Conservation (phyloP, 2,888 invertebrate genomes). For the Synanthedon tipuliformis region DNA sequence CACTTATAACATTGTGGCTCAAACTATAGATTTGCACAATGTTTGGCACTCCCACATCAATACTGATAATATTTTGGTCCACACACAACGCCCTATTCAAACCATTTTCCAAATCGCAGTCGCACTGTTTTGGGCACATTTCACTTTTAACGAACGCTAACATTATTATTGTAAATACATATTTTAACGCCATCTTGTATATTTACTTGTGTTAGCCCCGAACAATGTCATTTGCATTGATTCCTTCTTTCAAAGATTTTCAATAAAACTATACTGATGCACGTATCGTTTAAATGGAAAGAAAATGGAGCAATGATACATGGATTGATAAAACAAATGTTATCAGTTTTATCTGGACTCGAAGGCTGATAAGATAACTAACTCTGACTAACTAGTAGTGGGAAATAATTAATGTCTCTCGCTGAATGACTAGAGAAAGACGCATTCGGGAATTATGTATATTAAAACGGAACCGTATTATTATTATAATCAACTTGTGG, state of each 20-base stretch:
- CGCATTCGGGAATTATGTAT: background rate
- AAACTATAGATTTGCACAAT: conserved; percentile 72
- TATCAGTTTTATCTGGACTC: conserved; percentile 23
- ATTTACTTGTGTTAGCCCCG: conserved; percentile 9
- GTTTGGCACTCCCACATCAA: conserved; percentile 70
- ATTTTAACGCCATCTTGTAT: conserved; percentile 38
- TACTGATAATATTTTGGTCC: conserved; percentile 68
- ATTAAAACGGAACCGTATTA: background rate
- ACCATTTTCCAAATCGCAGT: conserved; percentile 62
- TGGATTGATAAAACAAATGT: conserved; percentile 36
- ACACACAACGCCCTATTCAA: conserved; percentile 65
- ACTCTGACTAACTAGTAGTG: background rate
- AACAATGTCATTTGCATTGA: conserved; percentile 30
- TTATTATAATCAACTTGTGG: too few species aligned
- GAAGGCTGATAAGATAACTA: conserved; percentile 37
- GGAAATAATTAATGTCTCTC: background rate
- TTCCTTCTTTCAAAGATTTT: conserved; percentile 13
- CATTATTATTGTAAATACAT: conserved; percentile 14
- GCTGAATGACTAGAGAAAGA: background rate
- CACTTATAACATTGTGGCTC: conserved; percentile 72
- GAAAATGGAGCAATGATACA: conserved; percentile 46
- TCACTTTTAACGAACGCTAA: conserved; percentile 19
- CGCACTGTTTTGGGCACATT: conserved; percentile 66
- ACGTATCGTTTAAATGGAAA: conserved; percentile 27
- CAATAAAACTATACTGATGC: conserved; percentile 21